Evolutionary conservation across 2,797 vertebrate species (phyloP), one percentile per base, ranked within the genome.

Genomic region (Trachurus trachurus): DNA sequence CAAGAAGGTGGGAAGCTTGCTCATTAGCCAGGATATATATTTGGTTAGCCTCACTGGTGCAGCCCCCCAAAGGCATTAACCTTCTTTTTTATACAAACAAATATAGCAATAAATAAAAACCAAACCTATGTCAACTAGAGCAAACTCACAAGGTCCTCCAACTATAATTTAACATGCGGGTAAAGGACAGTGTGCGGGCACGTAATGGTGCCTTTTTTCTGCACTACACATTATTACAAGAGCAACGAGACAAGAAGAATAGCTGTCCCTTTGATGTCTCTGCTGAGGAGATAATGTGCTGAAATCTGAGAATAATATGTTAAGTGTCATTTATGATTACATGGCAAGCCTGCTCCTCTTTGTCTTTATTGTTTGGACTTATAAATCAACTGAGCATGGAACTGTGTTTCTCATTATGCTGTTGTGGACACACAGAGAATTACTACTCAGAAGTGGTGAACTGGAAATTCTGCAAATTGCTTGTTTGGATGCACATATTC

Each of bases 401-500:
- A 66, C 72, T 75, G 68, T 72, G 70, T 54, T 71, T 83, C 72
- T 69, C 76, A 83, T 84, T 66, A 83, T 45, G 75, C 70, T 63
- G 87, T 50, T 81, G 73, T 78, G 83, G 74, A 80, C 73, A 83
- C 80, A 77, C 19, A 70, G 31, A 85, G 64, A 83, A 80, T 79
- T 76, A 64, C 68, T 58, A 56, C 72, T 77, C 63, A 71, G 80
- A 83, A 84, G 78, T 83, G 69, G 83, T 75, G 83, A 86, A 81
- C 72, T 81, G 82, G 76, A 86, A 87, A 88, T 76, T 80, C 80
- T 59, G 82, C 79, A 89, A 90, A 87, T 88, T 86, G 84, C 79
- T 86, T 87, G 82, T 88, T 84, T 86, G 72, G 80, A 91, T 79
- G 82, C 76, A 80, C 75, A 78, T 75, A 83, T 57, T 83, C 80